Base-by-base conservation (phyloP, 2,797 vertebrate genomes). In the Meriones psammophilus region DNA sequence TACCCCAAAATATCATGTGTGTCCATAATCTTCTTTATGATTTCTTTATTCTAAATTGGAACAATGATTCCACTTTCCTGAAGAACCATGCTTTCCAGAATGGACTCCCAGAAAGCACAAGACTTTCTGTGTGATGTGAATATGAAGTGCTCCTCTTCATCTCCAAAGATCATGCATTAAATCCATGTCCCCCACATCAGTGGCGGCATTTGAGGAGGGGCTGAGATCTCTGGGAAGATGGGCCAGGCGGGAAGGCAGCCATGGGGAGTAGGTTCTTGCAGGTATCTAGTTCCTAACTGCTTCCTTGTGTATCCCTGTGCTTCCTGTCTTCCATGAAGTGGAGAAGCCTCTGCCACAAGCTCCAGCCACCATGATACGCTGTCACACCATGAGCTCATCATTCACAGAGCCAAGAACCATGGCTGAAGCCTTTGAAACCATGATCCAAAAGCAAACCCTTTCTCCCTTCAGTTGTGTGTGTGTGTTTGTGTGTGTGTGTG, bases 51-150 rank as follows among this genome's bases (percentile, higher is more conserved):
- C 87, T 73, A 64, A 95, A 79, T 33, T 68, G 6, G 2, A 89
- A 88, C 83, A 62, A 84, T 36, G 71, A 79, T 42, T 36, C 68
- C n/a, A 20, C 26, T 26, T 91, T 91, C 60, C 36, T 8, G 3
- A 79, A 88, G 79, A 26, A 71, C 6, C 81, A 10, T 28, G 22
- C 28, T 39, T 84, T 93, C 66, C 79, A 94, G 69, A 94, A 97
- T 90, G 58, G 39, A 60, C 33, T 83, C 71, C 36, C 13, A 30
- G 58, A 62, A 88, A 85, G 54, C 17, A 74, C 24, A 28, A 80
- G 88, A 46, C 8, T 79, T 26, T 76, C 33, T 17, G 33, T 6
- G 39, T 28, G 28, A 54, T n/a, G 30, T 60, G 26, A 26, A 62
- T 62, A 62, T 89, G 13, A 79, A 54, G 33, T 66, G 30, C 13